Evolutionary conservation across 2,888 invertebrate species (phyloP).

Genomic region (Latheticus oryzae): DNA sequence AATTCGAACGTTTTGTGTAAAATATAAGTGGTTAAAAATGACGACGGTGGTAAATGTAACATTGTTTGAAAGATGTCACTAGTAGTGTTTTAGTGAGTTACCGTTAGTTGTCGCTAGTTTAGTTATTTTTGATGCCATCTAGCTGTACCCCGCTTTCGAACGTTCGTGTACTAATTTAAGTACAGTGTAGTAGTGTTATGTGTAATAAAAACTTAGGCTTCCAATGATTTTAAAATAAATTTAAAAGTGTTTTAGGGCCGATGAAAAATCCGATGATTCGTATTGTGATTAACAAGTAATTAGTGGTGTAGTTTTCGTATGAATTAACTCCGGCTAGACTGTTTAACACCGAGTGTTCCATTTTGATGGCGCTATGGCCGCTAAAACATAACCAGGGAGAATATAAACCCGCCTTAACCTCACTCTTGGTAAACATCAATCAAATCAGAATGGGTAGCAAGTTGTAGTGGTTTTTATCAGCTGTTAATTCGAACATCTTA

Average conservation of each 20-base stretch:
- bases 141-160: constrained; percentile 39
- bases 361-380: constrained; percentile 64
- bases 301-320: constrained; percentile 32
- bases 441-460: constrained; percentile 38
- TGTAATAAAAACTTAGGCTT: constrained; percentile 33
- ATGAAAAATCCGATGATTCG: constrained; percentile 11
- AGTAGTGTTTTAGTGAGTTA: constrained; percentile 1
- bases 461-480: constrained; percentile 7
- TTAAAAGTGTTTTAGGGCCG: constrained; percentile 14
- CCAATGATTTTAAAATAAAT: constrained; percentile 28
- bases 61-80: constrained; percentile 12
- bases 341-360: constrained; percentile 62
- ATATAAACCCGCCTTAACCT: constrained; percentile 64
- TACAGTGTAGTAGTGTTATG: constrained; percentile 36
- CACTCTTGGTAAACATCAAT: constrained; percentile 59
- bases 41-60: constrained; percentile 6
- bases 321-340: constrained; percentile 53
- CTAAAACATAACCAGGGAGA: constrained; percentile 62
- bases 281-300: constrained; percentile 3
- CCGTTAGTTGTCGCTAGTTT: constrained; percentile 23
- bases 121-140: constrained; percentile 36
- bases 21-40: constrained; percentile 29
- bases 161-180: constrained; percentile 40
- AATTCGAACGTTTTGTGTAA: too few species aligned
- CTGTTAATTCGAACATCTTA: constrained; percentile 1